These are phyloP conservation scores for Uloborus plumipes DNA, from an alignment of 2,888 invertebrate species.

Conservation along the genomic window DNA sequence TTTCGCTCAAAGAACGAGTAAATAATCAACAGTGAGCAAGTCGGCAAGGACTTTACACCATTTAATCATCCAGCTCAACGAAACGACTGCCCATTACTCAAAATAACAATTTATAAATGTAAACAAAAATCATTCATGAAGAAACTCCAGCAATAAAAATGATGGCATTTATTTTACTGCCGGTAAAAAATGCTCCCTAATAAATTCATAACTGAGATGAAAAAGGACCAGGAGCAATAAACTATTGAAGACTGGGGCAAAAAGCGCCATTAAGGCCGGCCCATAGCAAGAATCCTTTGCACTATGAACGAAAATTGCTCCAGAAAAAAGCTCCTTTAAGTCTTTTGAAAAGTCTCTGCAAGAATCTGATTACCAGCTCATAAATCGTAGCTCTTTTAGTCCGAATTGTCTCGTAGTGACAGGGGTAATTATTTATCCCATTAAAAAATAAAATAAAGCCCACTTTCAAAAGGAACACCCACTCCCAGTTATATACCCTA, in stretches of 20 bases:
- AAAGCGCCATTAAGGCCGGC: neutral
- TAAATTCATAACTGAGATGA: constrained; percentile 2
- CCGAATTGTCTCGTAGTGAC: constrained; percentile 24
- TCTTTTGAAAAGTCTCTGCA: neutral
- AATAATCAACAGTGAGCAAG: too few relatives aligned
- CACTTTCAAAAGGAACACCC: constrained; percentile 20
- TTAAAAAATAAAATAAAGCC: constrained; percentile 16
- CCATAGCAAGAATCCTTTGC: neutral
- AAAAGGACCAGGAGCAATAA: neutral
- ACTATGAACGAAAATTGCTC: constrained; percentile 7
- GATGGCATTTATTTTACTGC: neutral
- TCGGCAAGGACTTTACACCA: too few relatives aligned
- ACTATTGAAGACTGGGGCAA: neutral
- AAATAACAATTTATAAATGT: constrained; percentile 51
- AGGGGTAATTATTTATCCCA: constrained; percentile 26
- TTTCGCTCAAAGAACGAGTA: too few relatives aligned
- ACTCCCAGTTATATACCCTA: constrained; percentile 15
- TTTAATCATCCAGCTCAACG: neutral
- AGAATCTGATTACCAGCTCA: constrained; percentile 21
- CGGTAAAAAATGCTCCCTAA: neutral
- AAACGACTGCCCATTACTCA: constrained; percentile 20
- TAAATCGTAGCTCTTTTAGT: constrained; percentile 11
- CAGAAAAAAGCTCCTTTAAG: neutral
- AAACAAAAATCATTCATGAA: constrained; percentile 26
- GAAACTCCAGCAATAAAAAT: constrained; percentile 6